These are phyloP conservation scores for Brachionus paranguensis DNA, from an alignment of 1,140 invertebrate genomes.

Conservation along the genomic window DNA sequence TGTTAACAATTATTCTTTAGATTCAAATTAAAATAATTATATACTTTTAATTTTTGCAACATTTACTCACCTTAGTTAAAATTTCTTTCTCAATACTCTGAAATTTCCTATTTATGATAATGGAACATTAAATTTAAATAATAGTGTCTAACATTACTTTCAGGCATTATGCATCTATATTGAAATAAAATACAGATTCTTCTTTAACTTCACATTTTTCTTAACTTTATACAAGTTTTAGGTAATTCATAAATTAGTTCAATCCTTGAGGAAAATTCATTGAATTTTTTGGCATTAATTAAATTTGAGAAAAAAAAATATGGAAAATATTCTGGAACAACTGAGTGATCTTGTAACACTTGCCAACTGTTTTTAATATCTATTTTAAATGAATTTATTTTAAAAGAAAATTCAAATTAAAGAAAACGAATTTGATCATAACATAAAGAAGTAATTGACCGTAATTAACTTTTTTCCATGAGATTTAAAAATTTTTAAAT, in stretches of 20 bases:
- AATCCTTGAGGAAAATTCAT: neutral
- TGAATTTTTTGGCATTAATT: neutral
- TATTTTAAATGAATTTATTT: neutral
- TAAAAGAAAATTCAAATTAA: neutral
- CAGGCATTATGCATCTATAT: neutral
- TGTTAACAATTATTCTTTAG: too few relatives aligned
- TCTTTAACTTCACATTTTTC: neutral
- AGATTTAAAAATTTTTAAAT: neutral
- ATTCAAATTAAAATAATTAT: too few relatives aligned
- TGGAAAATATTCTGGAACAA: slow-evolving; percentile 12
- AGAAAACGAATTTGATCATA: neutral
- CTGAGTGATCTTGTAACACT: neutral
- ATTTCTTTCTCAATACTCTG: neutral
- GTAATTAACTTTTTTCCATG: neutral
- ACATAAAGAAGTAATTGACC: neutral
- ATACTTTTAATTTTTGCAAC: neutral
- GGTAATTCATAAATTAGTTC: neutral
- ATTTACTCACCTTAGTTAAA: neutral
- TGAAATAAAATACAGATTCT: neutral
- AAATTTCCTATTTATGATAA: neutral
- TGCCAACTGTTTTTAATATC: neutral
- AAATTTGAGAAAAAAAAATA: neutral
- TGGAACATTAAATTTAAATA: neutral
- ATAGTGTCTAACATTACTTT: neutral
- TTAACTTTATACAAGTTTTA: neutral